Conservation (phyloP, 2,797 vertebrate species). For the Momotus momota region DNA sequence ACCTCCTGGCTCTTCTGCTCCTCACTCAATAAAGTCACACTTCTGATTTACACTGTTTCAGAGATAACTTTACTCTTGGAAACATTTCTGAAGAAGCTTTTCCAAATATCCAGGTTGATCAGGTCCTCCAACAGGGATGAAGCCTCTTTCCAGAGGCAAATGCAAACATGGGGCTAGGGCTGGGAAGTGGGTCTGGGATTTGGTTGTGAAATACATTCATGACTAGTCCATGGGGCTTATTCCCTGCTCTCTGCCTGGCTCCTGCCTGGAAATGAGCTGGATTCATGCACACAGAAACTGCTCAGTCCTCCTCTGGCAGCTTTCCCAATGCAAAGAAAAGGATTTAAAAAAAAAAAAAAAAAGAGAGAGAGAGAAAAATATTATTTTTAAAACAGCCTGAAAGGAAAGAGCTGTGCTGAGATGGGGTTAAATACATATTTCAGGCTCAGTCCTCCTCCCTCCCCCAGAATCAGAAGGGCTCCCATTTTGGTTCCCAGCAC, state of each 20-base stretch:
- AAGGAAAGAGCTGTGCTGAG: neutral
- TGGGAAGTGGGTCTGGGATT: neutral
- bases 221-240: neutral
- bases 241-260: neutral
- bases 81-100: neutral
- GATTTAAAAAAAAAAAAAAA: neutral
- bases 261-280: conserved; percentile 11
- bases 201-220: neutral
- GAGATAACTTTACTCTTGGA: neutral
- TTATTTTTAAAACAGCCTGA: neutral
- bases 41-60: neutral
- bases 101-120: neutral
- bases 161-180: neutral
- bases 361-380: neutral
- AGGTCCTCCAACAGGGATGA: fast-evolving
- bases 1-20: neutral
- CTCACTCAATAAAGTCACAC: fast-evolving
- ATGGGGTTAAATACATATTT: neutral
- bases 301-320: conserved; percentile 10
- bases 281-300: neutral
- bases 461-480: neutral
- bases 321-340: neutral
- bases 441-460: neutral
- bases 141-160: neutral
- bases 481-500: neutral